Evolutionary conservation across 2,113 vertebrate genomes (phyloP), one percentile per base, ranked within the genome.

Genomic region (Smithornis capensis): DNA sequence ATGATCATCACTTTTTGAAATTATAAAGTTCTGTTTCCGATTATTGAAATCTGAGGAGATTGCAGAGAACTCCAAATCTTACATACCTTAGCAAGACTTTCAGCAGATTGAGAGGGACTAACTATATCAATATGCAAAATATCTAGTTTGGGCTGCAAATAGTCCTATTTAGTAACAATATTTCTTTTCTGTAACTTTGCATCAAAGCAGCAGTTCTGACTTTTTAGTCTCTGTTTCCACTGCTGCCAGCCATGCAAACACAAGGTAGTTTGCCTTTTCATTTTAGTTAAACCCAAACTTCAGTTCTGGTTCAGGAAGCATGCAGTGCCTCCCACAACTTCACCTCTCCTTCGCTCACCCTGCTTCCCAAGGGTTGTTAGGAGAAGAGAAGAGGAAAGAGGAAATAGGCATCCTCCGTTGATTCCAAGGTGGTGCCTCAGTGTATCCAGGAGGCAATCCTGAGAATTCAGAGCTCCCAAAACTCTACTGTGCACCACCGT

Each of bases 291-390:
- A 52, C 9, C 15, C 2, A 1, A 81, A 40, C 22, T 27, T 28
- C 23, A 33, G 10, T 8, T 22, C 7, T 8, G 8, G 21, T 19
- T 68, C 7, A 9, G 21, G 25, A 70, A 71, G 53, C 11, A 7
- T 2, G 7, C 44, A 49, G 9, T 13, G 27, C 19, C 79, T n/a
- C 28, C 9, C 37, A 24, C 10, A 5, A 0, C 5, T 15, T 4
- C 14, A 17, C 12, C 27, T 57, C 33, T 11, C 24, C 33, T 44
- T 12, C 18, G 14, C 19, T 12, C 75, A 71, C 33, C 7, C 9
- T 27, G 35, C 44, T 85, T 64, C 40, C 52, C 35, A 49, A 9
- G 6, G 10, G 14, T 7, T 5, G 1, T 4, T 8, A 53, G 18
- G 9, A 71, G 19, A 40, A 24, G 5, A 56, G 14, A 24, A 44